These are phyloP conservation scores for Zelleria hepariella DNA, from an alignment of 2,888 invertebrate genomes.

Conservation along the genomic window DNA sequence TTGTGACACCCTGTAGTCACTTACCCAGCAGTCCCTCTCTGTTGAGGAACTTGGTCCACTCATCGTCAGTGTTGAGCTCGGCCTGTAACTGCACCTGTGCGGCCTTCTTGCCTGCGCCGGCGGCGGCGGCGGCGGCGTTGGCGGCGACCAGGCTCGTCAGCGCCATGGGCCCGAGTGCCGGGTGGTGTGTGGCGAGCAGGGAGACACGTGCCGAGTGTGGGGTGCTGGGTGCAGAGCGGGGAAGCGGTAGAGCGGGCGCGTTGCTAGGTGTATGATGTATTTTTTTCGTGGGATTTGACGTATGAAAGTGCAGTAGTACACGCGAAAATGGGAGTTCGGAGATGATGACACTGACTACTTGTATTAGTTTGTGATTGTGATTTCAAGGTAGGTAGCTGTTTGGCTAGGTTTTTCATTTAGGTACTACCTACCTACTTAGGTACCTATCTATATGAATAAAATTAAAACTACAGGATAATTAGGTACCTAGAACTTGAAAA, in stretches of 20 bases:
- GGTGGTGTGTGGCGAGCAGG: conserved; percentile 7
- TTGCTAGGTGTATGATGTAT: too few relatives aligned
- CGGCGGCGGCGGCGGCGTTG: conserved; percentile 53
- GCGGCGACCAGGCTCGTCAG: conserved; percentile 57
- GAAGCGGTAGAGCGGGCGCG: background rate
- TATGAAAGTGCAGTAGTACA: too few relatives aligned
- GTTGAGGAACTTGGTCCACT: conserved; percentile 84
- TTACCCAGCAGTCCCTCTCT: conserved; percentile 83
- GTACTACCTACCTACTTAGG: too few relatives aligned
- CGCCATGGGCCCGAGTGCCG: conserved; percentile 37
- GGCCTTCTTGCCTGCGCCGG: conserved; percentile 78
- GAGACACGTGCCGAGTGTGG: background rate
- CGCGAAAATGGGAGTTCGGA: too few relatives aligned
- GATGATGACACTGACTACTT: too few relatives aligned
- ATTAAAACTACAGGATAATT: too few relatives aligned
- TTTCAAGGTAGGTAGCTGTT: too few relatives aligned
- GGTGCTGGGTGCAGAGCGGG: background rate
- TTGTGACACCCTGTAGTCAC: conserved; percentile 21
- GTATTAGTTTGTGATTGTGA: too few relatives aligned
- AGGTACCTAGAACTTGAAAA: too few relatives aligned
- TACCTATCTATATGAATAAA: too few relatives aligned
- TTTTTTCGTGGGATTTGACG: too few relatives aligned
- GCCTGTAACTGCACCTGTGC: conserved; percentile 82
- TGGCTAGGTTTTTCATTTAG: too few relatives aligned
- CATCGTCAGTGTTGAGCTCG: conserved; percentile 87